Conservation (phyloP, 2,888 invertebrate genomes). For the Nemoura dubitans region DNA sequence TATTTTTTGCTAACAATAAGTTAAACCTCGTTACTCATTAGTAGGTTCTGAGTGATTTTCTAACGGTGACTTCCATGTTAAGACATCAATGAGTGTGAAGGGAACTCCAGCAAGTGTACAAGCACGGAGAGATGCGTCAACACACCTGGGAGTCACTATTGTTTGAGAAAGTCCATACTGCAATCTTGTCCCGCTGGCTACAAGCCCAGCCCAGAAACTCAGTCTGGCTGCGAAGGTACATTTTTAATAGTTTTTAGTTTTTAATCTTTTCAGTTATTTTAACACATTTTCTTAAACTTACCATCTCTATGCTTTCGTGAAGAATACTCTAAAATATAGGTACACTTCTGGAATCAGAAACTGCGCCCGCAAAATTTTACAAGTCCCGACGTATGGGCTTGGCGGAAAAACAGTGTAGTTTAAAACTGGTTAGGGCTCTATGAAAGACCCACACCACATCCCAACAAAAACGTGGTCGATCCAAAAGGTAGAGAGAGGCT, state of each 20-base stretch:
- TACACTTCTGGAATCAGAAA: too few species aligned
- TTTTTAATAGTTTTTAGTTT: not conserved
- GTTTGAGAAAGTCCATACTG: slow-evolving; percentile 53
- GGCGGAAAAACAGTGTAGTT: too few species aligned
- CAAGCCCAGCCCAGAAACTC: slow-evolving; percentile 64
- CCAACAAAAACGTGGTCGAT: too few species aligned
- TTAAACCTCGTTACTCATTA: not conserved
- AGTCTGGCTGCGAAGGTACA: slow-evolving; percentile 51
- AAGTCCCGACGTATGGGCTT: too few species aligned
- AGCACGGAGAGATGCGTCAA: slow-evolving; percentile 63
- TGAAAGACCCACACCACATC: too few species aligned
- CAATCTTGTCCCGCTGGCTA: slow-evolving; percentile 70
- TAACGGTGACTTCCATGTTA: slow-evolving; percentile 40
- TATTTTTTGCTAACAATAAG: too few species aligned
- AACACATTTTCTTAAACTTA: not conserved
- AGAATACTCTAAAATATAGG: too few species aligned
- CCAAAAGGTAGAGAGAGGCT: too few species aligned
- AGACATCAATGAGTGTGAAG: slow-evolving; percentile 68
- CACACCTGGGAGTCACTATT: slow-evolving; percentile 65
- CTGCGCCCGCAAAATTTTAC: too few species aligned
- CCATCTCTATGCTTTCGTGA: too few species aligned
- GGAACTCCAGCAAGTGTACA: slow-evolving; percentile 60
- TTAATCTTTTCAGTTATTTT: too few species aligned
- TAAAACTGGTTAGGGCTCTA: too few species aligned
- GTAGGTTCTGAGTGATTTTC: not conserved